phyloP scores from a whole-genome alignment of 2,113 vertebrate genomes.

The Ptilonorhynchus violaceus region DNA sequence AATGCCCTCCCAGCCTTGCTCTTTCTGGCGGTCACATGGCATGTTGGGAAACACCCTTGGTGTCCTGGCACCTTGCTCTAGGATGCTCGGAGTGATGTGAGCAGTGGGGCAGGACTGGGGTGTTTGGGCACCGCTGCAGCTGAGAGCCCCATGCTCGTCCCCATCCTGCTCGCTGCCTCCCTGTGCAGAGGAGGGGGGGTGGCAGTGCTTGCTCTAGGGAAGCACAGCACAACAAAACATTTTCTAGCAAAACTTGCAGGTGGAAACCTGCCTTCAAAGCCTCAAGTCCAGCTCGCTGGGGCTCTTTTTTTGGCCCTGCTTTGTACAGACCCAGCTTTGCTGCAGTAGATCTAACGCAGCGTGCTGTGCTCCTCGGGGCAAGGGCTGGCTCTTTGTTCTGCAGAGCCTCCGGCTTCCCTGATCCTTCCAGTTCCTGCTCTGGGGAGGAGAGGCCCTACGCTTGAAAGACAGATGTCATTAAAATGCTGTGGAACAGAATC shows the following conservation, averaged over 20 bases:
- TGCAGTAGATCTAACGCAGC: background rate
- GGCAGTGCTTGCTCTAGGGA: background rate
- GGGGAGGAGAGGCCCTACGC: background rate
- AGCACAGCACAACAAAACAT: background rate
- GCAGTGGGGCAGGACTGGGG: background rate
- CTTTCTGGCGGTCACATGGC: accelerated
- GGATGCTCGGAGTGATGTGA: accelerated
- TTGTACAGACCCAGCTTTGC: background rate
- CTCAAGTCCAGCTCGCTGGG: background rate
- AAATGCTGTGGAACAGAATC: background rate
- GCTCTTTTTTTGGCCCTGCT: background rate
- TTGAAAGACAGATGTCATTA: background rate
- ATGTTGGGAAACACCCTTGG: accelerated
- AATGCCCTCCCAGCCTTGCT: background rate
- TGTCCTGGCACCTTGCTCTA: accelerated
- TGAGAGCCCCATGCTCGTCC: accelerated
- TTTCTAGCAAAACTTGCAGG: background rate
- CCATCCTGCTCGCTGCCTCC: accelerated
- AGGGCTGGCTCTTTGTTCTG: background rate
- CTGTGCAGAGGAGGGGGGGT: background rate
- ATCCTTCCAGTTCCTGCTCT: background rate
- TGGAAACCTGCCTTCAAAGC: background rate
- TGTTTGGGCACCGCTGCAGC: background rate
- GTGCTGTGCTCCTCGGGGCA: background rate
- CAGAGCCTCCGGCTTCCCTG: background rate